A percentile compares a stretch with the other conserved stretches of the same genome.
These are phyloP conservation scores for Dreissena polymorpha DNA, from an alignment of 1,140 invertebrate species.

Conservation along the genomic window DNA sequence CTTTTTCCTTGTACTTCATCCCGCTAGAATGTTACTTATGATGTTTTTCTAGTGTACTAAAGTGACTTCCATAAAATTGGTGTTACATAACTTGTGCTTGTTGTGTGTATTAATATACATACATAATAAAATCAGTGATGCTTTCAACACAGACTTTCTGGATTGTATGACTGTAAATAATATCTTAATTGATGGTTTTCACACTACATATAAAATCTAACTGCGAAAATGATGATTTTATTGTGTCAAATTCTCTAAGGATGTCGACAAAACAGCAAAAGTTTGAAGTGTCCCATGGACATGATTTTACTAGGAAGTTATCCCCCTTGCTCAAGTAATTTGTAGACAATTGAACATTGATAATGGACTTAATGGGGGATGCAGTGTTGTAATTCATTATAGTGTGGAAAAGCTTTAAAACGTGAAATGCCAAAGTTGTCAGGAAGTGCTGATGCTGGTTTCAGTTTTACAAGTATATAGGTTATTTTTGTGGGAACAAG, in stretches of 20 bases:
- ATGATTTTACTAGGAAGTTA: not conserved
- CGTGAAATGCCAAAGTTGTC: constrained; percentile 5
- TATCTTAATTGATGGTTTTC: not conserved
- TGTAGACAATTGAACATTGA: constrained; percentile 36
- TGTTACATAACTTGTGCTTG: too few species aligned
- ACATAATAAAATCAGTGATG: too few species aligned
- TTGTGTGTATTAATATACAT: too few species aligned
- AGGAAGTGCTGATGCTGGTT: not conserved
- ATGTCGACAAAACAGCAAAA: not conserved
- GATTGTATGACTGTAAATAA: too few species aligned
- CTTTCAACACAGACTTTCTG: too few species aligned
- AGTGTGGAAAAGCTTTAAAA: not conserved
- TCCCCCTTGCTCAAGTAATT: constrained; percentile 5
- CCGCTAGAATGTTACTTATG: too few species aligned
- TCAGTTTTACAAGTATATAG: not conserved
- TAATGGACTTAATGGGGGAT: constrained; percentile 24
- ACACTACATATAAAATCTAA: not conserved
- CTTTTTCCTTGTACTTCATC: too few species aligned
- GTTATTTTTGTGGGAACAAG: not conserved
- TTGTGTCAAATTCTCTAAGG: not conserved
- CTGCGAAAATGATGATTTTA: not conserved
- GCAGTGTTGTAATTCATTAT: not conserved
- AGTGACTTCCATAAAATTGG: too few species aligned
- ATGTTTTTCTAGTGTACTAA: too few species aligned
- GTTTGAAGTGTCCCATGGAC: not conserved